Evolutionary conservation across 2,888 invertebrate species (phyloP).

Genomic region (Plagodis pulveraria): DNA sequence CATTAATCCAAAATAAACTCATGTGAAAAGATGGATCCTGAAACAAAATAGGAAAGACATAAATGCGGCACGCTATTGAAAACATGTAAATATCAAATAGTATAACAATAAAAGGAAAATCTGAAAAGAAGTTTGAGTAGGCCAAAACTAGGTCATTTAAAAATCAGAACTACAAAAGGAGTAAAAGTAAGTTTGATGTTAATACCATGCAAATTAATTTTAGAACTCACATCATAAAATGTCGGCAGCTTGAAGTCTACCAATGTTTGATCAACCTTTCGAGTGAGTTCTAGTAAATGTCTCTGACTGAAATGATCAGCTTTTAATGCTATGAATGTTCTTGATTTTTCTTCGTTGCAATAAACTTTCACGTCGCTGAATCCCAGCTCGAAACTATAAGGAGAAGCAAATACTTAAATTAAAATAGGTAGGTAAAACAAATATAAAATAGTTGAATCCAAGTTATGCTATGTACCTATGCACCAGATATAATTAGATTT

Average conservation of each 20-base stretch:
- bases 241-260: constrained; percentile 89
- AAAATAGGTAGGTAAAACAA: background rate
- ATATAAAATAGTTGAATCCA: too few species aligned
- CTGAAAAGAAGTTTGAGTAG: background rate
- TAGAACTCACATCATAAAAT: constrained; percentile 89
- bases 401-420: constrained; percentile 14
- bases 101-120: background rate
- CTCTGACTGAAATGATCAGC: constrained; percentile 84
- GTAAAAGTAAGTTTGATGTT: too few species aligned
- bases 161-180: too few species aligned
- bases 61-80: constrained; percentile 2
- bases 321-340: constrained; percentile 92
- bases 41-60: constrained; percentile 50
- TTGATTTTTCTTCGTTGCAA: constrained; percentile 93
- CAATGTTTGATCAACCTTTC: constrained; percentile 87
- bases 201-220: too few species aligned
- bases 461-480: too few species aligned
- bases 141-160: too few species aligned
- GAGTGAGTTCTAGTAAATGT: constrained; percentile 83
- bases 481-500: too few species aligned
- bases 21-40: constrained; percentile 94
- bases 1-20: constrained; percentile 92
- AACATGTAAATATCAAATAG: background rate
- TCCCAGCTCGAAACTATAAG: constrained; percentile 84
- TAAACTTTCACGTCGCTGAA: constrained; percentile 88